Conservation (phyloP, 2,888 invertebrate genomes). For the Loripinus fragilis region DNA sequence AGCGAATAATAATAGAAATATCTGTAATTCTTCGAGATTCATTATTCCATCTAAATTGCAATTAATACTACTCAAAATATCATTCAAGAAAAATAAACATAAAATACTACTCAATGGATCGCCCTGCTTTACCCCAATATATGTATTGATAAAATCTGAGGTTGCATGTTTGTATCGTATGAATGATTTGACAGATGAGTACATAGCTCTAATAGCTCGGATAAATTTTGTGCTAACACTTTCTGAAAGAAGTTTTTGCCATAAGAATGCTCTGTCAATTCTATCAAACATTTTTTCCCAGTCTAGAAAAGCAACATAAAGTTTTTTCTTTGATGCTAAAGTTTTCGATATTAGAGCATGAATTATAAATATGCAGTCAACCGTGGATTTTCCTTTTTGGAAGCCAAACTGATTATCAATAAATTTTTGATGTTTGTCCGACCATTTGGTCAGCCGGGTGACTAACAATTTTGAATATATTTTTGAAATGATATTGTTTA, state of each 20-base stretch:
- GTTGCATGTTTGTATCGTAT: neutral
- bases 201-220: neutral
- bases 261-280: neutral
- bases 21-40: too few species aligned
- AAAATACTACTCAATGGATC: neutral
- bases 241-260: conserved; percentile 11
- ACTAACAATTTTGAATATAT: too few species aligned
- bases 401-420: conserved; percentile 1
- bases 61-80: neutral
- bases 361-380: conserved; percentile 5
- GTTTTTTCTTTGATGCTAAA: neutral
- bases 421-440: neutral
- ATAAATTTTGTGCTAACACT: neutral
- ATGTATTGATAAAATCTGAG: neutral
- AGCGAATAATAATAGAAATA: too few species aligned
- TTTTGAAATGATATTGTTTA: too few species aligned
- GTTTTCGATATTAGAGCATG: conserved; percentile 4
- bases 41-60: conserved; percentile 13
- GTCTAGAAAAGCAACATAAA: neutral
- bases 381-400: neutral
- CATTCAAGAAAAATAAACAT: conserved; percentile 25
- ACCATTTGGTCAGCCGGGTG: conserved; percentile 12
- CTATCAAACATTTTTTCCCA: neutral
- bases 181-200: neutral
- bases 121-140: conserved; percentile 8